Conservation (phyloP, 2,888 invertebrate species). For the Mesorhabditis spiculigera region DNA sequence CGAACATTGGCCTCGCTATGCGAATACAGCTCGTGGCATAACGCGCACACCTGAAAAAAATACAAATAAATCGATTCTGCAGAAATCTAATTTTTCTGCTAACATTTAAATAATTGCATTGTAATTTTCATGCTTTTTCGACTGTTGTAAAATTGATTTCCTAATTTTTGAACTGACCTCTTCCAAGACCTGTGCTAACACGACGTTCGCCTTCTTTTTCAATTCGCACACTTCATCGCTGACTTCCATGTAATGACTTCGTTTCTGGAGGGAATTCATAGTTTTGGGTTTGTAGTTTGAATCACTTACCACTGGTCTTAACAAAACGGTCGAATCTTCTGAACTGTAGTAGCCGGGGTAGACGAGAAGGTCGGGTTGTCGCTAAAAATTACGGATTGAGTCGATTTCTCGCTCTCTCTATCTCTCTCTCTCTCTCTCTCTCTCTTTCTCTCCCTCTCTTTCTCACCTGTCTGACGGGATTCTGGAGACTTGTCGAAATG, state of each 20-base stretch:
- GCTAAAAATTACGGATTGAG: too few species aligned
- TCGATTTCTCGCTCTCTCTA: too few species aligned
- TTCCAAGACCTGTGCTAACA: background rate
- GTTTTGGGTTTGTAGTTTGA: too few species aligned
- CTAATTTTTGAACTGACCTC: background rate
- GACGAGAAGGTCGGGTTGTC: too few species aligned
- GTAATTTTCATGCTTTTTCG: background rate
- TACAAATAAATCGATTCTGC: too few species aligned
- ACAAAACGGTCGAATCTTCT: background rate
- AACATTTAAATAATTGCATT: too few species aligned
- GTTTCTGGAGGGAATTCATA: background rate
- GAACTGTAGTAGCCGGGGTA: too few species aligned
- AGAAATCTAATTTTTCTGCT: too few species aligned
- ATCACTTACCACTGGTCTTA: background rate
- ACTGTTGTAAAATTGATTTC: background rate
- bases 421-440: too few species aligned
- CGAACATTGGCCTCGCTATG: conserved; percentile 29
- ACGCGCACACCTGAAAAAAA: conserved; percentile 21
- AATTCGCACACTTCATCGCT: background rate
- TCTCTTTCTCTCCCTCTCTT: too few species aligned
- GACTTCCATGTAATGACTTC: background rate
- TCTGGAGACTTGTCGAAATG: too few species aligned
- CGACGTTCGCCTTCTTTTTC: background rate
- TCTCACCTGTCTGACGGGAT: too few species aligned
- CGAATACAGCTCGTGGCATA: conserved; percentile 36